Evolutionary conservation across 2,888 invertebrate genomes (phyloP), one percentile per base, ranked within the genome.

Genomic region (Portevinia maculata): DNA sequence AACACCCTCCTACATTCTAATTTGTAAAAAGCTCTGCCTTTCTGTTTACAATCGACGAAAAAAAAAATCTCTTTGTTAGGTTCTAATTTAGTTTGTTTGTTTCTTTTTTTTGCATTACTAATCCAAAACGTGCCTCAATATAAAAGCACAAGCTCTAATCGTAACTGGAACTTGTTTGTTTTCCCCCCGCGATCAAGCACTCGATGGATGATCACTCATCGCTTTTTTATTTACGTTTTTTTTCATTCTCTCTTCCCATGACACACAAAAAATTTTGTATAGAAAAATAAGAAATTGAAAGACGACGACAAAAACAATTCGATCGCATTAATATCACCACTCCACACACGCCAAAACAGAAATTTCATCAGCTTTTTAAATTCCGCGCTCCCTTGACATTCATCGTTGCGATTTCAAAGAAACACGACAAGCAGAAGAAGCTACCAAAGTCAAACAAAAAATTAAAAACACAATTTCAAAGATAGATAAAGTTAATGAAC

Each of bases 291-390:
- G 81, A 76, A 60, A 71, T 65, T 76, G 81, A 34, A 70, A 70
- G 81, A 71, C 62, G 48, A 60, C 81, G 59, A 81, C 65, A 81
- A 81, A 81, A 81, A 81, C 76, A 81, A 30, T n/a, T 57, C 30
- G 60, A 41, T 52, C 28, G 24, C 5, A 17, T 21, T 15, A 44
- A 13, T 13, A 28, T 17, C 46, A 64, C 28, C 53, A 39, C 37
- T 37, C 6, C 9, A 17, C 44, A 32, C 3, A 37, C 37, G 44
- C 46, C 28, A 30, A 50, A 19, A 11, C 52, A 67, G 52, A 11
- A 59, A 75, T 81, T 81, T 81, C 76, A 81, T 81, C 81, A 76
- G 44, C 53, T 76, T 70, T 81, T 64, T 34, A 46, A 81, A 65
- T 65, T 65, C 34, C 34, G 32, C 19, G 3, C 37, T 62, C 53